A percentile compares a stretch with the other conserved stretches of the same genome.
phyloP scores from a whole-genome alignment of 2,888 invertebrate species.

The Amphimallon solstitiale region DNA sequence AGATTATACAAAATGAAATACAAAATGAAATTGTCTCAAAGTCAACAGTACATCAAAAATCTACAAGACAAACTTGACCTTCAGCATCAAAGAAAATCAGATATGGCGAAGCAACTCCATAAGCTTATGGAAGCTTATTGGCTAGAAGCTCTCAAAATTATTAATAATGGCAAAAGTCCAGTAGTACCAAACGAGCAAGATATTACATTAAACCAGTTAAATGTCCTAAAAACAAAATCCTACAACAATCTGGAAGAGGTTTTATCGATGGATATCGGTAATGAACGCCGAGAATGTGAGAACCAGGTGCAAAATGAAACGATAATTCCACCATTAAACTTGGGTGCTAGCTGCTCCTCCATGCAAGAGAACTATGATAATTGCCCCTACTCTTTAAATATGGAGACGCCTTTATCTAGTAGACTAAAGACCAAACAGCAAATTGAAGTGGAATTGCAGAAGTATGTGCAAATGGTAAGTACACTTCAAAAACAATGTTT shows the following conservation, averaged over 20 bases:
- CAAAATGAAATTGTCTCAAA: conserved; percentile 77
- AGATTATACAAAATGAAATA: no score
- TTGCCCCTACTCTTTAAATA: conserved; percentile 41
- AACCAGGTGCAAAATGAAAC: neutral
- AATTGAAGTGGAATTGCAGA: conserved; percentile 62
- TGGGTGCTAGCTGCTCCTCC: conserved; percentile 41
- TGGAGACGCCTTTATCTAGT: conserved; percentile 59
- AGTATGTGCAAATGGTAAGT: conserved; percentile 65
- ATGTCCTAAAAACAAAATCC: conserved; percentile 54
- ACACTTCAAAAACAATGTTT: conserved; percentile 11
- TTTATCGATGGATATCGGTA: conserved; percentile 41
- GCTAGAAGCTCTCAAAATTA: conserved; percentile 78
- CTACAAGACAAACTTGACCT: conserved; percentile 69
- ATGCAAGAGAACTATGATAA: conserved; percentile 39
- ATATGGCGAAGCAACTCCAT: conserved; percentile 79
- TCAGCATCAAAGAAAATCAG: conserved; percentile 68
- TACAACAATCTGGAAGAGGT: conserved; percentile 55
- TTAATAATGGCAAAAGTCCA: conserved; percentile 58
- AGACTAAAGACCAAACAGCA: conserved; percentile 48
- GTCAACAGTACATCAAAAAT: conserved; percentile 72
- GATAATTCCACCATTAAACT: conserved; percentile 14
- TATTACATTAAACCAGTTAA: conserved; percentile 53
- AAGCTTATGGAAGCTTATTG: conserved; percentile 81
- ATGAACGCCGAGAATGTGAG: neutral
- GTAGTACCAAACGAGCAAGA: conserved; percentile 31